Base-by-base conservation (phyloP, 2,113 vertebrate species). In the Enhydra lutris region DNA sequence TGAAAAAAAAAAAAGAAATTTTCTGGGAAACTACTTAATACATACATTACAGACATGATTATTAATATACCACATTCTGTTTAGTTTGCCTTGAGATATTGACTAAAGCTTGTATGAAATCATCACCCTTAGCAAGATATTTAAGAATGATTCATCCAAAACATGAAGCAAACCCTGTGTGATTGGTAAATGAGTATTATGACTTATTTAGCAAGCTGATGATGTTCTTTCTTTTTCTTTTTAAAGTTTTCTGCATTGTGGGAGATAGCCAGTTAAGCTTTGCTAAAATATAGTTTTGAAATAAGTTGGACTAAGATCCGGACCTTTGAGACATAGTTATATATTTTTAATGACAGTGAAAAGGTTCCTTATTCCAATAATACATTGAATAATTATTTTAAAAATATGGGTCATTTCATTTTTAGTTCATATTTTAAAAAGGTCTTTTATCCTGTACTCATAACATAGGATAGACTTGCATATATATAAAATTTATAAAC, bases 61-160 rank as follows among this genome's bases (percentile, higher is more conserved):
- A 71, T 71, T 55, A 81, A 85, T 34, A 39, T 18, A 36, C 4
- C 13, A 47, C 63, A 86, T 71, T 88, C 47, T 96, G 12, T 81
- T 93, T 94, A 89, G 95, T 97, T 97, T 96, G 24, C 67, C 31
- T 82, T 89, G 20, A 52, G 83, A 59, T 69, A 74, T 12, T 84
- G 26, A 93, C 52, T 93, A 95, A 96, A 81, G 26, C 31, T 92
- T 89, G 5, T 26, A 55, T 52, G 29, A 86, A 78, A 86, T 84
- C 69, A 71, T 74, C 8, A 67, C 29, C n/a, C 24, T 83, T 81
- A 86, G 26, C 26, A 96, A 89, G 83, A 67, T 96, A 89, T 79
- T 96, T 95, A 39, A 89, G 92, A 94, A 20, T 1, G 50, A 78
- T 65, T 45, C 1, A 45, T 80, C 42, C 4, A 26, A 83, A 86